Evolutionary conservation across 92 coral and sea anemone species (phyloP), one percentile per base, ranked within the genome.

Genomic region (Bergia sp.): DNA sequence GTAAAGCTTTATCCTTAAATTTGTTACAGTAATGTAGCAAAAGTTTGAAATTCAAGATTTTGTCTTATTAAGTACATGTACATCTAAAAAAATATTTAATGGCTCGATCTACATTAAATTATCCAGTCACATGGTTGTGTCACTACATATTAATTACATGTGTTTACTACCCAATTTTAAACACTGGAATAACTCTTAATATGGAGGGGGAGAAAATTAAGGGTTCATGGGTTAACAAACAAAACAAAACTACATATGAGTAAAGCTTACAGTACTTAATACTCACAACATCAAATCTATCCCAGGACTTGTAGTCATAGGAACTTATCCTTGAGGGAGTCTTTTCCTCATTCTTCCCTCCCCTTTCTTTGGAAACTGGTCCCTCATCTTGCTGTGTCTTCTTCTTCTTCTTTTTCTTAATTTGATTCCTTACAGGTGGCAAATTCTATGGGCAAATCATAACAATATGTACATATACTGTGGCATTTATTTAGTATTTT

Each of bases 281-380:
- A 84, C 99, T 90, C 50, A 97, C 99, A 92, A 95, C 99, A 93
- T 97, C 93, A 90, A 94, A 95, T 81, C 90, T 95, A 76, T 97
- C 99, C 99, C 99, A 97, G 12, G 96, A 92, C 58, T 92, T 76
- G 67, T 95, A 97, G 90, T 97, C 98, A 79, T 93, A 95, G 0
- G 97, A 96, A 81, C 93, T 93, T 41, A 97, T 89, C 82, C 94
- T 88, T 29, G 86, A n/a, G 13, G 38, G 21, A 3, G 90, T 58
- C 74, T 55, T 61, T 1, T 49, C 81, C 12, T 69, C 88, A 23
- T 39, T 78, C 7, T 82, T 37, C 0, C 15, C 50, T 47, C 11
- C 74, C 7, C 37, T 80, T 12, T 61, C n/a, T 36, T 42, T 3
- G 18, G 66, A 41, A 6, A 40, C 66, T 43, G 93, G 39, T 6